Base-by-base conservation (phyloP, 37 sponge, comb jelly and placozoan species). In the Beroe forskalii region DNA sequence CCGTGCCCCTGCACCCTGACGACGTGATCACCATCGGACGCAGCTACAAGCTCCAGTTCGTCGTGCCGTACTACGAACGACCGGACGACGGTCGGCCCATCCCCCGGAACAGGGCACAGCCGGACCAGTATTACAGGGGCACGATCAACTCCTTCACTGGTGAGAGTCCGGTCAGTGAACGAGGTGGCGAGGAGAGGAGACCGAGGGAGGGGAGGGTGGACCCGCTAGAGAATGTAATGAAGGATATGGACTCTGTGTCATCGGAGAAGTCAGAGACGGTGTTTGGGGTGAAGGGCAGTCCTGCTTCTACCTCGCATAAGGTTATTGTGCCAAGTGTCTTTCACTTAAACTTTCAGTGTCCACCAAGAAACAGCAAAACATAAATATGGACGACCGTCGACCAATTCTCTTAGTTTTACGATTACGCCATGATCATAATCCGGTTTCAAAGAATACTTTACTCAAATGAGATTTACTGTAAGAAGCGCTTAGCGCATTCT, bases 1-100 rank as follows among this genome's bases (percentile, higher is more conserved):
- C 55, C 55, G 86, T 80, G 0, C 55, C 44, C 4, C 86, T 80
- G 0, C 86, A 80, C 86, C 86, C 86, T 43, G 86, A 80, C 40
- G 86, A 80, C 55, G 55, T 80, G 27, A 80, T 80, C 55, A 80
- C 55, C 1, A 80, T 80, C 25, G 86, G 86, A 1, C 43, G 86
- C 48, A 80, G 55, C 55, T 80, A 80, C 86, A 80, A 80, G 86
- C 35, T 80, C 48, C 86, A 80, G 27, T 80, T 80, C 35, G 86
- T 80, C 43, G 86, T 80, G n/a, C 86, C 86, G 55, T 80, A 80
- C 48, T 44, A 42, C 30, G 86, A 80, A 48, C 86, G 55, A 14
- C 72, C 72, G 3, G 72, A 69, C 72, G 72, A 69, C 72, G 38
- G 72, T 1, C 27, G 72, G 38, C 33, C 33, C 1, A 14, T 69